These are phyloP conservation scores for Diphyllodes magnificus DNA, from an alignment of 2,113 vertebrate species.

Conservation along the genomic window DNA sequence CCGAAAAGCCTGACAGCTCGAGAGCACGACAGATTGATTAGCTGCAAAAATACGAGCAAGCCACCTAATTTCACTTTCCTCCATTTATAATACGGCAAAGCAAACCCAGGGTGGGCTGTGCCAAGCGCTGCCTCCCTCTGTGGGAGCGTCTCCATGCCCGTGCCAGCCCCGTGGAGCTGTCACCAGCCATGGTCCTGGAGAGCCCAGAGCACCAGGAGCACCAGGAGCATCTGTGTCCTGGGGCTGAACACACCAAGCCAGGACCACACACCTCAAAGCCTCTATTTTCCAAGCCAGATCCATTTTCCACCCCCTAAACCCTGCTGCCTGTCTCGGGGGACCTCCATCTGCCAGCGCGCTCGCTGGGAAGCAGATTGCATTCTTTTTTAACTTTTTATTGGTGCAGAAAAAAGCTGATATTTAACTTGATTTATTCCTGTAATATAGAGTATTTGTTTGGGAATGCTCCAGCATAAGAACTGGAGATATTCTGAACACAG, in stretches of 20 bases:
- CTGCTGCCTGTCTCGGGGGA: neutral
- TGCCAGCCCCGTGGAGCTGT: neutral
- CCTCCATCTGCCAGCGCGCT: neutral
- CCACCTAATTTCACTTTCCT: neutral
- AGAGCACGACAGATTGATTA: neutral
- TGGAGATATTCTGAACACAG: neutral
- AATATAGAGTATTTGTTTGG: neutral
- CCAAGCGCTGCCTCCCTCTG: neutral
- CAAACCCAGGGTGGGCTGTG: neutral
- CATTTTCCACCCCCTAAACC: neutral
- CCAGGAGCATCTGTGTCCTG: neutral
- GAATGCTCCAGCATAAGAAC: neutral
- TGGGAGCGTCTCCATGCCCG: neutral
- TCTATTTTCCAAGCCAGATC: neutral
- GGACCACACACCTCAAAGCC: neutral
- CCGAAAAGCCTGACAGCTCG: neutral
- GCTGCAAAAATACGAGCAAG: constrained; percentile 22
- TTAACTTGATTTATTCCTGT: constrained; percentile 30
- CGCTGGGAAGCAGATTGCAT: neutral
- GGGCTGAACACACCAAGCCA: rapidly evolving
- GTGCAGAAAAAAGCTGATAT: neutral
- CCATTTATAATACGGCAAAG: neutral
- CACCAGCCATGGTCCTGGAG: neutral
- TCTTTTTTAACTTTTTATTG: neutral
- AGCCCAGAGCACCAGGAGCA: neutral